Evolutionary conservation across 2,888 invertebrate species (phyloP), one percentile per base, ranked within the genome.

Genomic region (Ophion ellenae): DNA sequence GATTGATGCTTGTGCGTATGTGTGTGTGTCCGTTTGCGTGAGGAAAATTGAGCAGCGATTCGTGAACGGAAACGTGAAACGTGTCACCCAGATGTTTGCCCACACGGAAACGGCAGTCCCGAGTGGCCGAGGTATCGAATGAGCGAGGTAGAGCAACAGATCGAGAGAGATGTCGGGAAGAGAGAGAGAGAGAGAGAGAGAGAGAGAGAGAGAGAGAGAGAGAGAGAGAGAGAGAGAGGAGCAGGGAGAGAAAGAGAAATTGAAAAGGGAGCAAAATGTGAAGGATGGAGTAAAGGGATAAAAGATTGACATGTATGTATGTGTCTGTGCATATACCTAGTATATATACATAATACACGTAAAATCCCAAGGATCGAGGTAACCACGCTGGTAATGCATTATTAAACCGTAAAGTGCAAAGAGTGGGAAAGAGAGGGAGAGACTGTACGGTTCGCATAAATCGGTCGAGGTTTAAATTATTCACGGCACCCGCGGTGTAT

Each of bases 31-130:
- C 59, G 73, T 47, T n/a, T 67, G 53, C 17, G 17, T 28, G 40
- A 20, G 69, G 57, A 77, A 81, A 85, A 85, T 85, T 45, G 63
- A 69, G 63, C 69, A 64, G 66, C 64, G 67, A 79, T 79, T 85
- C 79, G 79, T 76, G 74, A 74, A 67, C 75, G 83, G 79, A 83
- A 84, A 83, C 57, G 64, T 66, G 71, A 77, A 84, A 84, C 84
- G 81, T 82, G 85, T 81, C 81, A 81, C 81, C 81, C 85, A 81
- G 85, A 85, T 85, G 85, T 70, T 81, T 78, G 81, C 47, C 78
- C 78, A 70, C 63, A 74, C 81, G 84, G 84, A 81, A 85, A 84
- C 71, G 69, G 53, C 47, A 61, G 59, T 64, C 59, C 63, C 75
- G 75, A 66, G 71, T 74, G 74, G 57, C 57, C 59, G 57, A 24